Evolutionary conservation across 2,113 vertebrate species (phyloP), one percentile per base, ranked within the genome.

Genomic region (Elephantulus edwardii): DNA sequence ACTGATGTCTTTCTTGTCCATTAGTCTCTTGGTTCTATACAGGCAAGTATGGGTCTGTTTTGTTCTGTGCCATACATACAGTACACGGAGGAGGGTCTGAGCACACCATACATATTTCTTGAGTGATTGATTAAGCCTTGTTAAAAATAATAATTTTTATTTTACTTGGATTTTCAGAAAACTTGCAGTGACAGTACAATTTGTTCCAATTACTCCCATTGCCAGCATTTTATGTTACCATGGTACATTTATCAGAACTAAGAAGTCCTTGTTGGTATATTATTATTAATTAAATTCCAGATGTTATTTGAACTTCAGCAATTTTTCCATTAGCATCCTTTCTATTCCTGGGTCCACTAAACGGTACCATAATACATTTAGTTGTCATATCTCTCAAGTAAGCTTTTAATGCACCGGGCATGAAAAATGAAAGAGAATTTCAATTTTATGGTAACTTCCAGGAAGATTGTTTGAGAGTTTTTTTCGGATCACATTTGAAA

Each of bases 401-500:
- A 46, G 24, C 12, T 77, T 91, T 90, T 66, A 82, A 94, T 78
- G 30, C 24, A 92, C 22, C 64, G 19, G 70, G 81, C 35, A 74
- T 86, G 48, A 75, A 91, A 92, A 48, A 46, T 33, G 28, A 46
- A 74, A 56, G 28, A 44, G 50, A 38, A 83, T 88, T 78, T 86
- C 11, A 56, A 64, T 60, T 94, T 85, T 85, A 75, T 46, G 78
- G 40, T 48, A 89, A 86, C 5, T 91, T 91, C 4, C 11, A 84
- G 35, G 11, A 10, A 40, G 40, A 20, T 35, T 64, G 58, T 12
- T 92, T 71, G 72, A 85, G 54, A 35, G 2, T 52, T 85, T 58
- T 7, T 7, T 28, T 91, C n/a, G 78, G 35, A 79, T 86, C 46
- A 93, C 9, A 91, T 71, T 77, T 85, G 70, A 87, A 89, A 93